phyloP scores from a whole-genome alignment of 2,113 vertebrate species.

The Petromus typicus region DNA sequence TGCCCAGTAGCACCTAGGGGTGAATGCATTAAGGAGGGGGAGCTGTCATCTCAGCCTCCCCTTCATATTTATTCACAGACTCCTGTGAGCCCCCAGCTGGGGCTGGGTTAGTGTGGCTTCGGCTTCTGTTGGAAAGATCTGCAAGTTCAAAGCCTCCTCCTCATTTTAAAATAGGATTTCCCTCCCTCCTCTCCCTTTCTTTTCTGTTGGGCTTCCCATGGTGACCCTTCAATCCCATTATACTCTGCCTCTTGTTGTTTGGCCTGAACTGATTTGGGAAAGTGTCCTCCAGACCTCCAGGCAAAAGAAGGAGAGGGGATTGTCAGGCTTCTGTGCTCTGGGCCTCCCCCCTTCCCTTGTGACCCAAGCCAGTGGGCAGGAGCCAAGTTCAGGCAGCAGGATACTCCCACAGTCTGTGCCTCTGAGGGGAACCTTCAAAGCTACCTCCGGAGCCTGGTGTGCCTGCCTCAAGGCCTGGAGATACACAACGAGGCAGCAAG shows the following conservation, averaged over 20 bases:
- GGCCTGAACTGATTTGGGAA: neutral
- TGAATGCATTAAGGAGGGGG: slow-evolving; percentile 69
- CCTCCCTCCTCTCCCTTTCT: neutral
- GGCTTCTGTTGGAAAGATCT: slow-evolving; percentile 25
- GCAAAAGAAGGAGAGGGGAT: neutral
- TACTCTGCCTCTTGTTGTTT: slow-evolving; percentile 30
- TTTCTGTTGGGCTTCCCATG: neutral
- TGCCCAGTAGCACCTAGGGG: slow-evolving; percentile 76
- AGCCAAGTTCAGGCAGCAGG: neutral
- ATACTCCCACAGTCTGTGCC: neutral
- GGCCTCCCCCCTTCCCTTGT: neutral
- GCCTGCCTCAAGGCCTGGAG: neutral
- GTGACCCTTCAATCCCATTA: neutral
- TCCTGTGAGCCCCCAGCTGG: slow-evolving; percentile 53
- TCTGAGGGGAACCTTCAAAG: slow-evolving; percentile 11
- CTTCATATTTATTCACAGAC: slow-evolving; percentile 67
- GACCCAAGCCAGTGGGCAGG: neutral
- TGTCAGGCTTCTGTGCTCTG: neutral
- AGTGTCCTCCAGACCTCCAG: neutral
- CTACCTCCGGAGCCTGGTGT: neutral
- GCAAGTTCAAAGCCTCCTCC: slow-evolving; percentile 71
- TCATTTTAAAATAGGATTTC: slow-evolving; percentile 39
- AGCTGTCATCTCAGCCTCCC: slow-evolving; percentile 66
- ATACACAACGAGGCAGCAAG: neutral
- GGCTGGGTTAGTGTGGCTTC: slow-evolving; percentile 47